Percentiles rank a stretch among this genome's conserved stretches.
Conservation (phyloP, 2,888 invertebrate genomes). For the Strigamia maritima region DNA sequence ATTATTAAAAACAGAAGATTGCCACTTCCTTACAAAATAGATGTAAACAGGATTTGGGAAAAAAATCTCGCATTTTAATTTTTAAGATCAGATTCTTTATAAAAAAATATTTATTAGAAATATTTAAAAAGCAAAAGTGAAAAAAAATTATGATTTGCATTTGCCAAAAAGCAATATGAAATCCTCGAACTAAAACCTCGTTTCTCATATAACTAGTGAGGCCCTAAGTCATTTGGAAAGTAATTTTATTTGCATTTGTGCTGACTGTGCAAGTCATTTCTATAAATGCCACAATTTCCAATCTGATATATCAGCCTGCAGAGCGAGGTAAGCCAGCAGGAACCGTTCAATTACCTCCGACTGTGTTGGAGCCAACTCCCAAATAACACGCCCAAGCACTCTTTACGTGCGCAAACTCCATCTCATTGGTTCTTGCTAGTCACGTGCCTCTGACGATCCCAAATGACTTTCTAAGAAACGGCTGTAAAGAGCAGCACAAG, state of each 20-base stretch:
- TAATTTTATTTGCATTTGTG: slow-evolving; percentile 35
- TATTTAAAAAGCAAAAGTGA: no score
- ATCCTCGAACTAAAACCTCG: neutral
- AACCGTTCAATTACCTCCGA: slow-evolving; percentile 35
- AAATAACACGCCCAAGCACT: slow-evolving; percentile 29
- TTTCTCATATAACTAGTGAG: neutral
- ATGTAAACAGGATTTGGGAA: no score
- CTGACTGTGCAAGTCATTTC: slow-evolving; percentile 23
- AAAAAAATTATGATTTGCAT: neutral
- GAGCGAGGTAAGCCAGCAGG: slow-evolving; percentile 34
- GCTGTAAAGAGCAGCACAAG: slow-evolving; percentile 23
- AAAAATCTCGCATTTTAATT: no score
- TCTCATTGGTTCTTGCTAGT: slow-evolving; percentile 13
- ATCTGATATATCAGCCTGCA: slow-evolving; percentile 34
- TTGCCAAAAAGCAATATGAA: neutral
- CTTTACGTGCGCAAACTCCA: neutral
- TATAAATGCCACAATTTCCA: slow-evolving; percentile 24
- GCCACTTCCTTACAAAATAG: no score
- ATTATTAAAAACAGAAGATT: no score
- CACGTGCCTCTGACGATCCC: slow-evolving; percentile 33
- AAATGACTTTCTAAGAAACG: slow-evolving; percentile 33
- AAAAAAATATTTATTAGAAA: no score
- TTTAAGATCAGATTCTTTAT: no score
- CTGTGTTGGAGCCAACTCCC: slow-evolving; percentile 21
- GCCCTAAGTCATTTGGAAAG: neutral